Percentiles rank a stretch among this genome's conserved stretches.
These are phyloP conservation scores for Arnoldichthys spilopterus DNA, from an alignment of 2,797 vertebrate species.

Conservation along the genomic window DNA sequence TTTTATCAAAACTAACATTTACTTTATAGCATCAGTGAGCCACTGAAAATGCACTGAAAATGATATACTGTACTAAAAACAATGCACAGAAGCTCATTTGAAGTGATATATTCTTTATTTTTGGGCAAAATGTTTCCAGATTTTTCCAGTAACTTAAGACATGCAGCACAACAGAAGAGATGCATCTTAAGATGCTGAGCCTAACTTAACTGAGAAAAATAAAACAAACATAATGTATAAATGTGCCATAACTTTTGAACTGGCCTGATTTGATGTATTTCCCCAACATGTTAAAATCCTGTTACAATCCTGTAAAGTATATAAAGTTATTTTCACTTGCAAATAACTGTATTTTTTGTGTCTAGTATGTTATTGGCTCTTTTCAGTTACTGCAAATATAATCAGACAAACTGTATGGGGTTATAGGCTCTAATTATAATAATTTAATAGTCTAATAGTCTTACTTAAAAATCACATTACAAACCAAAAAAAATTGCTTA, in stretches of 20 bases:
- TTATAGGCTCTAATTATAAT: not conserved
- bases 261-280: too few relatives aligned
- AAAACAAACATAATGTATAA: too few relatives aligned
- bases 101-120: not conserved
- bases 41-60: not conserved
- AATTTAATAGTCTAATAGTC: too few relatives aligned
- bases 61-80: too few relatives aligned
- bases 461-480: not conserved
- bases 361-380: not conserved
- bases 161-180: not conserved
- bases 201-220: too few relatives aligned
- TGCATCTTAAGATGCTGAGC: too few relatives aligned
- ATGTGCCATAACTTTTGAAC: too few relatives aligned
- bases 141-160: not conserved
- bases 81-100: not conserved
- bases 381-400: not conserved
- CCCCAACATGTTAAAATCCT: too few relatives aligned
- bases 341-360: not conserved
- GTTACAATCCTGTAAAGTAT: too few relatives aligned
- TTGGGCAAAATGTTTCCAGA: not conserved
- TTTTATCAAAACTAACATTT: slow-evolving; percentile 22
- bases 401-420: not conserved
- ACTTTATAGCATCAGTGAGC: not conserved
- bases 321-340: too few relatives aligned
- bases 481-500: slow-evolving; percentile 3